Evolutionary conservation across 2,113 vertebrate species (phyloP), one percentile per base, ranked within the genome.

Genomic region (Orcinus orca): DNA sequence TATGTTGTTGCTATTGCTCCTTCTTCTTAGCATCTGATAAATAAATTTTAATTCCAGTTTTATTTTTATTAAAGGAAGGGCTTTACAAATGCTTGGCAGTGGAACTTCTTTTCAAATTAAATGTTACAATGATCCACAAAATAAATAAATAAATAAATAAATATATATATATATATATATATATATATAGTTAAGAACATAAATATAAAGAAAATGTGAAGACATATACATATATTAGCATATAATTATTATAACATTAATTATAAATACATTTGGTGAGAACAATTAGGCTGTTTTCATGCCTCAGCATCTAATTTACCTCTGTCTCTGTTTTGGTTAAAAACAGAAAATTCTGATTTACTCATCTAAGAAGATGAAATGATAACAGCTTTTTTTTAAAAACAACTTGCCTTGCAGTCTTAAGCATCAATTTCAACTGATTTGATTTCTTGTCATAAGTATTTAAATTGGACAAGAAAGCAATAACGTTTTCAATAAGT

Each of bases 391-490:
- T 41, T 87, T 74, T 87, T 74, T 47, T 8, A 11, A 2, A 81
- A 87, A 73, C 18, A 58, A 38, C 23, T 47, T 80, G 18, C 17
- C 18, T 92, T 94, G 76, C 10, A 92, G 38, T 87, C n/a, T 74
- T 76, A 71, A 71, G 7, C n/a, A 90, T 81, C 41, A 53, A 8
- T 95, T 88, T 88, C 33, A 91, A 29, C 13, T 88, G 23, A 91
- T 95, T 82, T 90, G 8, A 55, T 44, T 96, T 83, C 5, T 79
- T 91, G 36, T 87, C 3, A 36, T 71, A 93, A 62, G 13, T 47
- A 94, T 94, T 67, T 94, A 96, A 92, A 70, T 95, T 76, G 62
- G 50, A 36, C 73, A 88, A 84, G 62, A 85, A 85, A 77, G n/a
- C 89, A 70, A 71, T n/a, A 50, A 11, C 25, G 70, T 76, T 80